Evolutionary conservation across 2,797 vertebrate species (phyloP).

Genomic region (Anniella stebbinsi): DNA sequence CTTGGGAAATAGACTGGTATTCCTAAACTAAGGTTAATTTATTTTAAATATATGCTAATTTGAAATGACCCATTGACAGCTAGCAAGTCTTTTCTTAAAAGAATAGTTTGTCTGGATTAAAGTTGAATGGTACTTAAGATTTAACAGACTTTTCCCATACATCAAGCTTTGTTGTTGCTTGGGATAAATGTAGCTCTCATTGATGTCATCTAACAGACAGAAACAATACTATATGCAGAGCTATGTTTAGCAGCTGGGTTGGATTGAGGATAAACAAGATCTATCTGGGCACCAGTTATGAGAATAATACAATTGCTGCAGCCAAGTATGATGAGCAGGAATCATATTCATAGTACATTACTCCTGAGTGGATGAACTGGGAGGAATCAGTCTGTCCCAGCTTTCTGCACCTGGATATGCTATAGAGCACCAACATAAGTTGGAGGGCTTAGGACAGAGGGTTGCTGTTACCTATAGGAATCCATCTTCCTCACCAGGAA

Average conservation of each 20-base stretch:
- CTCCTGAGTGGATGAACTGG: neutral
- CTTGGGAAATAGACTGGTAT: neutral
- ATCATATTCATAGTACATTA: neutral
- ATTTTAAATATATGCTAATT: neutral
- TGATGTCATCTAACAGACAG: slow-evolving; percentile 8
- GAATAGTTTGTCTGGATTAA: neutral
- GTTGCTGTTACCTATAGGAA: neutral
- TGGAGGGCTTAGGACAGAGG: neutral
- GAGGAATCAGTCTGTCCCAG: neutral
- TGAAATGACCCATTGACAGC: neutral
- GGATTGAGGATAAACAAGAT: neutral
- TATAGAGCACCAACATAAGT: neutral
- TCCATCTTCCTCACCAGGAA: too few relatives aligned
- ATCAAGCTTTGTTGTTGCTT: neutral
- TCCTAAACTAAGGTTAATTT: neutral
- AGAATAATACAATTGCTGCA: slow-evolving; percentile 13
- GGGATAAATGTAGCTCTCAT: neutral
- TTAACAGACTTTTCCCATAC: neutral
- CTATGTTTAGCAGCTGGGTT: neutral
- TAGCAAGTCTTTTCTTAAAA: neutral
- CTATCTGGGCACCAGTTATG: neutral
- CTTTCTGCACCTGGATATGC: neutral
- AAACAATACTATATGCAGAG: neutral
- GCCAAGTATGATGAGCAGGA: neutral
- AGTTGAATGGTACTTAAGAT: neutral